Evolutionary conservation across 2,797 vertebrate species (phyloP).

Genomic region (Ptychobarbus kaznakovi): DNA sequence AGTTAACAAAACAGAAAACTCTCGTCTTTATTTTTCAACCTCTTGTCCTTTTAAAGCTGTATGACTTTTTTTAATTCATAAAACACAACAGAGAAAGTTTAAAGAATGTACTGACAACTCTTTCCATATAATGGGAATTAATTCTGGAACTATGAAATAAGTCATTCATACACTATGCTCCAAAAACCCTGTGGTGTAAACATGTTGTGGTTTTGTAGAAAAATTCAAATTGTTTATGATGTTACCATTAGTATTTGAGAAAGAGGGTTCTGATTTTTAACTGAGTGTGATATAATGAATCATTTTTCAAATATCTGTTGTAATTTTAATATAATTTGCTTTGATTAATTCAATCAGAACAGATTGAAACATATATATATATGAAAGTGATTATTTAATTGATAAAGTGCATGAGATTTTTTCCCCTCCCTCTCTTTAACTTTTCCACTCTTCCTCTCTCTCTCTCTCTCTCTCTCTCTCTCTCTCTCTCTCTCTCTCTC

Average conservation of each 20-base stretch:
- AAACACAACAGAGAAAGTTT: not conserved
- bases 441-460: not conserved
- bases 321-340: not conserved
- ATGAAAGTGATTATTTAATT: not conserved
- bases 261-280: not conserved
- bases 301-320: not conserved
- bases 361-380: not conserved
- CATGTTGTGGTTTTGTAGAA: not conserved
- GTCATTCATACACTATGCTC: not conserved
- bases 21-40: not conserved
- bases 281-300: not conserved
- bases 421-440: not conserved
- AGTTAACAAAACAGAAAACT: not conserved
- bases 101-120: not conserved
- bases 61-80: no score
- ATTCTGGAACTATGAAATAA: not conserved
- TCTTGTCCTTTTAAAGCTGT: not conserved
- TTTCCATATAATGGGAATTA: no score
- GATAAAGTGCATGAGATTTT: not conserved
- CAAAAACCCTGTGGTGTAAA: not conserved
- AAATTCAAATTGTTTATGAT: not conserved
- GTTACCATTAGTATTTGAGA: not conserved
- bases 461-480: not conserved
- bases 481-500: conserved; percentile 34
- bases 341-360: not conserved